These are phyloP conservation scores for Tiliqua scincoides DNA, from an alignment of 2,113 vertebrate genomes.

Conservation along the genomic window DNA sequence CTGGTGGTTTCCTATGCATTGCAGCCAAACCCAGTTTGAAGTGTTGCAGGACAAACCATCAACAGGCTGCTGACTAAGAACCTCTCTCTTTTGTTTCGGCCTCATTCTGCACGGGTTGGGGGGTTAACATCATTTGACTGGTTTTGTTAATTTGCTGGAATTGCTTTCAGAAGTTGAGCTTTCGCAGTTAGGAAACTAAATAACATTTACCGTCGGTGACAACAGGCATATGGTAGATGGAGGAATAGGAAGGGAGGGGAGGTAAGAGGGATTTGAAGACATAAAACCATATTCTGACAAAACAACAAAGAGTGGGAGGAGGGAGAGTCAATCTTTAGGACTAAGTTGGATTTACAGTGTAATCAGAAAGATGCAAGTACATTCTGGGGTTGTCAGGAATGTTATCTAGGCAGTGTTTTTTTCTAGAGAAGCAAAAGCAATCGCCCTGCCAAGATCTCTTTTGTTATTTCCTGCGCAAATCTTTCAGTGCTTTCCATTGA, in stretches of 20 bases:
- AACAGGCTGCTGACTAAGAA: neutral
- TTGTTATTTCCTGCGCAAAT: conserved; percentile 25
- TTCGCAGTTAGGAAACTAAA: neutral
- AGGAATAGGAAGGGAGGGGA: conserved; percentile 36
- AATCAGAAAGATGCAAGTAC: conserved; percentile 55
- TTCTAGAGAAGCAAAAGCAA: conserved; percentile 29
- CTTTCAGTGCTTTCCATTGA: neutral
- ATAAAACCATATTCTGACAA: conserved; percentile 71
- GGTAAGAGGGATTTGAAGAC: conserved; percentile 38
- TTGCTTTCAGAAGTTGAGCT: neutral
- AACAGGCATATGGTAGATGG: neutral
- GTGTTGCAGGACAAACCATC: neutral
- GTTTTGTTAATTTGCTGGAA: conserved; percentile 1
- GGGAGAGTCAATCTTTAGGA: conserved; percentile 63
- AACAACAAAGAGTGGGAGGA: conserved; percentile 52
- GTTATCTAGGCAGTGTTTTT: conserved; percentile 20
- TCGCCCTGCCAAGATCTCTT: conserved; percentile 12
- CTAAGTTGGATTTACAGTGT: conserved; percentile 61
- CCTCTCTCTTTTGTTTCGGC: neutral
- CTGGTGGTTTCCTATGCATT: accelerated
- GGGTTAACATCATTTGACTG: neutral
- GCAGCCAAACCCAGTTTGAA: neutral
- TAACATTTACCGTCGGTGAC: conserved; percentile 51
- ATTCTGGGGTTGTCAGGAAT: conserved; percentile 25
- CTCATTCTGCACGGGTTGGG: accelerated